These are phyloP conservation scores for Pavo muticus DNA, from an alignment of 2,113 vertebrate species.

Conservation along the genomic window DNA sequence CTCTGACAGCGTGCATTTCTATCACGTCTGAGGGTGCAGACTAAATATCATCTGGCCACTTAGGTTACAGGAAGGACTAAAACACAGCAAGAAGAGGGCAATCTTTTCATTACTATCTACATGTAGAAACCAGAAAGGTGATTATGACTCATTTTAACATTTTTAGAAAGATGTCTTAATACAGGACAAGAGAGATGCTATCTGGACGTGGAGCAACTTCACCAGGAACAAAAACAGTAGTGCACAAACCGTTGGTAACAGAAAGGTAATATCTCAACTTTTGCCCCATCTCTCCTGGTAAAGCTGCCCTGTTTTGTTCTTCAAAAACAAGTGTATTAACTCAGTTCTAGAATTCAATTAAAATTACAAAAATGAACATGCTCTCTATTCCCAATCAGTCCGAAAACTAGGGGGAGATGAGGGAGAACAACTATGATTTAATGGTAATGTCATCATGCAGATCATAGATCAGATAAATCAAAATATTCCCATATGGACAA, in stretches of 20 bases:
- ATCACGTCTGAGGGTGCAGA: background rate
- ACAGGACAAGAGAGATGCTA: background rate
- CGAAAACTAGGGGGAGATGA: accelerated
- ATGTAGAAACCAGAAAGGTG: background rate
- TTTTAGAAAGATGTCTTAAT: background rate
- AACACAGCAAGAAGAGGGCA: background rate
- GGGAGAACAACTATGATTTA: background rate
- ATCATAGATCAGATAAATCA: background rate
- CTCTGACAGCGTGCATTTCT: background rate
- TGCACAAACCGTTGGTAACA: background rate
- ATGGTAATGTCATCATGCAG: background rate
- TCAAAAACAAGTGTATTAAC: background rate
- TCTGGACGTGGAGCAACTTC: background rate
- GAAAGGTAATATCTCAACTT: background rate
- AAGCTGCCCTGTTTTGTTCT: background rate
- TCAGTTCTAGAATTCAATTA: background rate
- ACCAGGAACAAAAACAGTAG: background rate
- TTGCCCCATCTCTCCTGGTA: background rate
- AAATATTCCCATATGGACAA: background rate
- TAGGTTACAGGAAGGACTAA: background rate
- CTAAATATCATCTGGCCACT: background rate
- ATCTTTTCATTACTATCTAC: background rate
- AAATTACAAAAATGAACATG: background rate
- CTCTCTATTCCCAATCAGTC: background rate
- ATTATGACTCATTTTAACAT: background rate